Percentiles rank a stretch among this genome's conserved stretches.
These are phyloP conservation scores for Biston betularia DNA, from an alignment of 2,888 invertebrate genomes.

Conservation along the genomic window DNA sequence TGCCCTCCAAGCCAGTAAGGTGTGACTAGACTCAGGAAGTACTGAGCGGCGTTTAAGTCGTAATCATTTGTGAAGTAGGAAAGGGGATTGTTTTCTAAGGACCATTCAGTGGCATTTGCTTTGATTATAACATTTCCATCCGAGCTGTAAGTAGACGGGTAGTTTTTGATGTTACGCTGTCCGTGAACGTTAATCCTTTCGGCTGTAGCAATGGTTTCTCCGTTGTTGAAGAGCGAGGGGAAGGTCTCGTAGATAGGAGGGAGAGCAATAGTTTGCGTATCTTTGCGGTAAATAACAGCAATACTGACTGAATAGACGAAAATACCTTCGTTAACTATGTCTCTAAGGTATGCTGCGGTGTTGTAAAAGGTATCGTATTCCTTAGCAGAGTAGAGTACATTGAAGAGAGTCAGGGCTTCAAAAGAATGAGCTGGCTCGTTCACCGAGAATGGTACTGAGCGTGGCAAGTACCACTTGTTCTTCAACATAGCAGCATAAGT, in stretches of 20 bases:
- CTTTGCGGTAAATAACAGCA: slow-evolving; percentile 88
- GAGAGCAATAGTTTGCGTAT: slow-evolving; percentile 87
- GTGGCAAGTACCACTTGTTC: slow-evolving; percentile 82
- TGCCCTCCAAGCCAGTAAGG: slow-evolving; percentile 88
- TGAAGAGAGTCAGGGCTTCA: slow-evolving; percentile 88
- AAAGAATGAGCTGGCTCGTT: slow-evolving; percentile 84
- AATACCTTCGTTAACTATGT: slow-evolving; percentile 89
- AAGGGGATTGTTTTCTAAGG: slow-evolving; percentile 79
- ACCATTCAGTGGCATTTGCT: slow-evolving; percentile 87
- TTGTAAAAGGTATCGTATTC: slow-evolving; percentile 90
- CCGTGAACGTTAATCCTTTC: slow-evolving; percentile 85
- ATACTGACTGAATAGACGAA: slow-evolving; percentile 88
- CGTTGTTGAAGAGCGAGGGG: slow-evolving; percentile 90
- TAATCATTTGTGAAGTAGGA: slow-evolving; percentile 92
- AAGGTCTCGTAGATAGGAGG: slow-evolving; percentile 91
- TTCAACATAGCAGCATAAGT: slow-evolving; percentile 84
- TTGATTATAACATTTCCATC: slow-evolving; percentile 83
- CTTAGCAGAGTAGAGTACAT: slow-evolving; percentile 89
- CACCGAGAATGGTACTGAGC: slow-evolving; percentile 86
- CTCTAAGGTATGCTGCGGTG: slow-evolving; percentile 89
- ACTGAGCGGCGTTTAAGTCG: slow-evolving; percentile 88
- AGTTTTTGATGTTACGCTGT: slow-evolving; percentile 60
- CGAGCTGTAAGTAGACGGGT: slow-evolving; percentile 67
- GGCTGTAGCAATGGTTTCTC: slow-evolving; percentile 88
- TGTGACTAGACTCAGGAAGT: slow-evolving; percentile 86